These are phyloP conservation scores for Hoplostethus mediterraneus DNA, from an alignment of 2,797 vertebrate species.

Conservation along the genomic window DNA sequence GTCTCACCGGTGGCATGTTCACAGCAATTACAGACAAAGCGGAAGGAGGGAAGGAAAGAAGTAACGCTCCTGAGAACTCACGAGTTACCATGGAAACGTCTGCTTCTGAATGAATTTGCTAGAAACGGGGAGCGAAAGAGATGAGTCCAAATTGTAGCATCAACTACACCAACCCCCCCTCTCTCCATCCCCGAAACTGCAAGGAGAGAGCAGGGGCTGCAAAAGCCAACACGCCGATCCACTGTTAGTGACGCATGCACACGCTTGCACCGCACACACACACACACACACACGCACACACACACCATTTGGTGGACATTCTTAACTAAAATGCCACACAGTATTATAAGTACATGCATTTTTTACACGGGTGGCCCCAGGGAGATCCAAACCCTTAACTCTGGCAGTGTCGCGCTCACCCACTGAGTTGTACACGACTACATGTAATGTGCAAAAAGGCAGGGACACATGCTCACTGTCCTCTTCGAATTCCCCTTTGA, in stretches of 20 bases:
- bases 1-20: constrained; percentile 75
- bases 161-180: constrained; percentile 57
- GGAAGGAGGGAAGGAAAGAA: constrained; percentile 74
- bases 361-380: not conserved
- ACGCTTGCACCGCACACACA: not conserved
- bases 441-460: not conserved
- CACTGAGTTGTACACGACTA: not conserved
- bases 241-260: constrained; percentile 43
- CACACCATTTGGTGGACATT: constrained; percentile 16
- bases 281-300: no score
- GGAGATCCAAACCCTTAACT: not conserved
- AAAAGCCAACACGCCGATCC: constrained; percentile 51
- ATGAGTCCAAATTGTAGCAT: constrained; percentile 81
- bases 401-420: not conserved
- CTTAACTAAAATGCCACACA: constrained; percentile 11
- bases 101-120: constrained; percentile 83
- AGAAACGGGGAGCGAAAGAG: constrained; percentile 66
- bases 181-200: constrained; percentile 64
- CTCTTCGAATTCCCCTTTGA: constrained; percentile 5
- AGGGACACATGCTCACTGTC: not conserved
- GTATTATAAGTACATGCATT: constrained; percentile 2
- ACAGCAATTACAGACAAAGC: constrained; percentile 80
- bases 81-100: constrained; percentile 82
- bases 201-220: constrained; percentile 65
- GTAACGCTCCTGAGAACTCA: constrained; percentile 79